Evolutionary conservation across 2,888 invertebrate species (phyloP), one percentile per base, ranked within the genome.

Genomic region (Yponomeuta cagnagella): DNA sequence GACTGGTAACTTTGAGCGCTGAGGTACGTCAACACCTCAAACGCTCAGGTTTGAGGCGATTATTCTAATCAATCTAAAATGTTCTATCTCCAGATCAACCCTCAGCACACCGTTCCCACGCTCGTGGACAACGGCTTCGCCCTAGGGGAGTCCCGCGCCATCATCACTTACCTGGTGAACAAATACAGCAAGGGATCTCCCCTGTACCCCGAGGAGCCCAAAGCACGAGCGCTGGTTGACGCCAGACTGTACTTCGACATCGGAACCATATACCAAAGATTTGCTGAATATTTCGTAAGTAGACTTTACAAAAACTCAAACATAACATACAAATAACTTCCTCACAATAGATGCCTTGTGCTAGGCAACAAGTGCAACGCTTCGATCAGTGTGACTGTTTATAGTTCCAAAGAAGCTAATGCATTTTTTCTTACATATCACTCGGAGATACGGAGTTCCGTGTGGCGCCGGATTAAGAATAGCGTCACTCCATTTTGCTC

Each of bases 111-210:
- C 63, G 94, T 98, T 73, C 98, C 98, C 10, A 97, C 97, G 0
- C 85, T 98, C 71, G 95, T 96, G 74, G 98, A 98, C 87, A 95
- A 96, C 78, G 97, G 96, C 0, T 95, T 97, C 80, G 87, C 94
- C 9, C 85, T 98, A 72, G 96, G 95, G 94, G 98, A 98, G 89
- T 97, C 97, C 69, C 95, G 97, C 66, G 96, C 97, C 74, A 97
- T 97, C 82, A 93, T 95, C 84, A 92, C 94, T 1, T 98, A 98
- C 86, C 92, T 98, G 80, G 95, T 93, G 58, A 95, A 95, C 86
- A 95, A 96, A 80, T 97, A 97, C 82, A 96, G 95, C 71, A 96
- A 96, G 83, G 94, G 95, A 77, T 96, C 95, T 79, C 89, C 93
- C 0, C 88, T 97, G 64, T 95, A 95, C 83, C 97, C 97, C 2